Percentiles rank a stretch among this genome's conserved stretches.
Conservation (phyloP, 2,888 invertebrate genomes). For the Lacanobia wlatinum region DNA sequence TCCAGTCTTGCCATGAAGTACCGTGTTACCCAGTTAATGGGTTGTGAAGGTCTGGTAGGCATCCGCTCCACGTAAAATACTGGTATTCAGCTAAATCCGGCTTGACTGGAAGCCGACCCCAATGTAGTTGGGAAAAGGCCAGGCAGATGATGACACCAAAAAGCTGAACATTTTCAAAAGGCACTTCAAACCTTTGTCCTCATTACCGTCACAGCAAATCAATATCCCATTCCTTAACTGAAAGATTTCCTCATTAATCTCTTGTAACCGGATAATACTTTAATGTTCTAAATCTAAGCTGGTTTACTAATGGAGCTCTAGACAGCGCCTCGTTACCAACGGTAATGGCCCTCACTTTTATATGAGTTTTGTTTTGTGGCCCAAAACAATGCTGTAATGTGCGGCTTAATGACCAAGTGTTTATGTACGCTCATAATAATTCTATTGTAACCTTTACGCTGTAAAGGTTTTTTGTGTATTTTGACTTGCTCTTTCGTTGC, state of each 20-base stretch:
- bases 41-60: too few relatives aligned
- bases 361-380: slow-evolving; percentile 75
- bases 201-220: slow-evolving; percentile 6
- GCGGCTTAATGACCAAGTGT: slow-evolving; percentile 76
- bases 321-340: slow-evolving; percentile 72
- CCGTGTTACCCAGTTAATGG: too few relatives aligned
- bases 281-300: slow-evolving; percentile 69
- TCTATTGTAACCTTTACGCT: slow-evolving; percentile 41
- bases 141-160: too few relatives aligned
- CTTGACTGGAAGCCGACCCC: too few relatives aligned
- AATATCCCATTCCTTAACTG: slow-evolving; percentile 16
- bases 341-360: slow-evolving; percentile 78
- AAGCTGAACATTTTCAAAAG: neutral
- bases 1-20: too few relatives aligned
- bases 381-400: slow-evolving; percentile 71
- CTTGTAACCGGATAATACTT: slow-evolving; percentile 44
- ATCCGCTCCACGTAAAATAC: too few relatives aligned
- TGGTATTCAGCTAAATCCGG: too few relatives aligned
- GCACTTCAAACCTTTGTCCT: neutral
- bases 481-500: neutral
- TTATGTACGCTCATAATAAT: slow-evolving; percentile 62
- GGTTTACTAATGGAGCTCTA: slow-evolving; percentile 71
- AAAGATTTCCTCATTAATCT: slow-evolving; percentile 55
- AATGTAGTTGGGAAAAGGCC: too few relatives aligned
- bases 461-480: neutral